Percentiles rank a stretch among this genome's conserved stretches.
These are phyloP conservation scores for Pomatostomus ruficeps DNA, from an alignment of 2,113 vertebrate species.

Conservation along the genomic window DNA sequence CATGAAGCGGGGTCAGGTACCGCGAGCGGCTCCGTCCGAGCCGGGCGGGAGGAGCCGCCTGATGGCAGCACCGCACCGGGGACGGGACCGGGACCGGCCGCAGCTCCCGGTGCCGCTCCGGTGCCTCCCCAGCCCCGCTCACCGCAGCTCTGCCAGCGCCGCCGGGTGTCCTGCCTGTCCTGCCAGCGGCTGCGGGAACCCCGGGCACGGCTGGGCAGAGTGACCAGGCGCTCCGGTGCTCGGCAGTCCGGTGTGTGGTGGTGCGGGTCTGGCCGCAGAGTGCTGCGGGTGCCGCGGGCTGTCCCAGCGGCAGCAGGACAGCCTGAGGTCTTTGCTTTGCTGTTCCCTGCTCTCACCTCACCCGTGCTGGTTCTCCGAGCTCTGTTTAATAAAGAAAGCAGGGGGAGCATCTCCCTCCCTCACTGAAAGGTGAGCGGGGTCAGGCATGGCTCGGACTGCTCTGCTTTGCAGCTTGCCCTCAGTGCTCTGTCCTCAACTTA, in stretches of 20 bases:
- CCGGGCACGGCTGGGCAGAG: fast-evolving
- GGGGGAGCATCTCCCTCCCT: not conserved
- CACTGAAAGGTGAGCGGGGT: not conserved
- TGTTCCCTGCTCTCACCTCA: not conserved
- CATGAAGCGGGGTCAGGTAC: fast-evolving
- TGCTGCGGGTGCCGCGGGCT: not conserved
- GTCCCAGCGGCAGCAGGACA: not conserved
- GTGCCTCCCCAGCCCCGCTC: not conserved
- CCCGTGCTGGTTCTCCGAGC: not conserved
- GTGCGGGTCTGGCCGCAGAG: not conserved
- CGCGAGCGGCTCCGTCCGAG: fast-evolving
- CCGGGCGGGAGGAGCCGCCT: fast-evolving
- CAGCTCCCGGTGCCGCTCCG: fast-evolving
- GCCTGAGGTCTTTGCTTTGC: not conserved
- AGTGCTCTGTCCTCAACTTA: not conserved
- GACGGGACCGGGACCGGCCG: not conserved
- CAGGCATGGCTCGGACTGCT: not conserved
- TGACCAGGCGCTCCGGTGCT: fast-evolving
- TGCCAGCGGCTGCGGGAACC: not conserved
- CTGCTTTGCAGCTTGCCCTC: not conserved
- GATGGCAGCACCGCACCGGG: not conserved
- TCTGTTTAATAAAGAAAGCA: fast-evolving
- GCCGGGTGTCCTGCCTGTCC: not conserved
- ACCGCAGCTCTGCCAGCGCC: not conserved
- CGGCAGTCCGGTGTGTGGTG: not conserved